phyloP scores from a whole-genome alignment of 2,797 vertebrate genomes.

The Enteromius trimaculatus region DNA sequence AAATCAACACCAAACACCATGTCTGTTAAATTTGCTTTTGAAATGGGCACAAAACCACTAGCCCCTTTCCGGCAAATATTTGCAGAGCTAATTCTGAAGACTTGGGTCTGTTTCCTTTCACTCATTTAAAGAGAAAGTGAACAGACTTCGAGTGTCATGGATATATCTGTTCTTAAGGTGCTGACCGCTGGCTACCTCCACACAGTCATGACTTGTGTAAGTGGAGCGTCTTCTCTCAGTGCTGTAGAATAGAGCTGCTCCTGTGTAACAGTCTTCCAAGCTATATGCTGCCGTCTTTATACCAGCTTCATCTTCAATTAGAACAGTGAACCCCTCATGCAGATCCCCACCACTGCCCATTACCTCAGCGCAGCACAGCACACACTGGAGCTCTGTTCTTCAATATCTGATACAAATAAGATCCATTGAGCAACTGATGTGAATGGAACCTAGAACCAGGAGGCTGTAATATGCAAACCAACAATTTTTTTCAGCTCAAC shows the following conservation, averaged over 20 bases:
- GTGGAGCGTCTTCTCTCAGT: constrained; percentile 59
- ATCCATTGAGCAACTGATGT: constrained; percentile 16
- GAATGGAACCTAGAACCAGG: not conserved
- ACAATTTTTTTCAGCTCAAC: not conserved
- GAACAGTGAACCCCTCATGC: constrained; percentile 58
- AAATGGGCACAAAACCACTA: constrained; percentile 78
- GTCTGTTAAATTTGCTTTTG: constrained; percentile 77
- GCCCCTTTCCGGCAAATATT: constrained; percentile 82
- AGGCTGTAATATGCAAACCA: not conserved
- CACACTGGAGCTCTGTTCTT: constrained; percentile 51
- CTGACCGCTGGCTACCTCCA: constrained; percentile 48
- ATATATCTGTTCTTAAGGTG: constrained; percentile 58
- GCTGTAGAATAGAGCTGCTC: constrained; percentile 43
- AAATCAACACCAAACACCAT: constrained; percentile 76
- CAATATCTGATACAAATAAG: constrained; percentile 37
- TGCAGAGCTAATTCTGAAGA: constrained; percentile 83
- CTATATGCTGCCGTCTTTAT: constrained; percentile 55
- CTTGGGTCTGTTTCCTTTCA: constrained; percentile 70
- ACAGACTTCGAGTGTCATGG: constrained; percentile 58
- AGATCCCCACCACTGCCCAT: constrained; percentile 51
- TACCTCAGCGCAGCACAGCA: constrained; percentile 49
- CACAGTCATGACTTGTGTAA: constrained; percentile 60
- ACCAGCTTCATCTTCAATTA: constrained; percentile 58
- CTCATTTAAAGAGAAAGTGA: constrained; percentile 59
- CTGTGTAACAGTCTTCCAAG: constrained; percentile 54